These are phyloP conservation scores for Meloidogyne hapla DNA, from an alignment of 1,140 invertebrate genomes.

Conservation along the genomic window DNA sequence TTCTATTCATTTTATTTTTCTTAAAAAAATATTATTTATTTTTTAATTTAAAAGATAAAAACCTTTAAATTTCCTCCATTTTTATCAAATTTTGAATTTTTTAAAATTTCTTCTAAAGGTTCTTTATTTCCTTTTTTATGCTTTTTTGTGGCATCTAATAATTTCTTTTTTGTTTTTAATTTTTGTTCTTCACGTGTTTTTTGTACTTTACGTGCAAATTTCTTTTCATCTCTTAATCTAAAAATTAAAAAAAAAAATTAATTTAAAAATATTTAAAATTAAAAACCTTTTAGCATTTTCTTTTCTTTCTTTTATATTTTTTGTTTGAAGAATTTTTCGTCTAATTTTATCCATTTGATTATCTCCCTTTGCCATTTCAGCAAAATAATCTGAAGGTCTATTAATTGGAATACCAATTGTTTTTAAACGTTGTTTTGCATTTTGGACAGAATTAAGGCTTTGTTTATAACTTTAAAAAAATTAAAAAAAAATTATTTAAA, in stretches of 20 bases:
- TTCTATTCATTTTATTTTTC: conserved; percentile 51
- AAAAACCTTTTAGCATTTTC: conserved; percentile 12
- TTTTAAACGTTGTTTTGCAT: conserved; percentile 49
- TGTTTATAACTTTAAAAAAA: conserved; percentile 57
- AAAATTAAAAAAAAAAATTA: no score
- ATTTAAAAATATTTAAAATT: no score
- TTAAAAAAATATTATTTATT: background rate
- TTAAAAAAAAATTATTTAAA: background rate
- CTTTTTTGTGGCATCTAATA: conserved; percentile 67
- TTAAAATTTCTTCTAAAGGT: conserved; percentile 62
- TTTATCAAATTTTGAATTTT: conserved; percentile 65
- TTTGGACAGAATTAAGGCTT: conserved; percentile 49
- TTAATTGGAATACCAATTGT: conserved; percentile 44
- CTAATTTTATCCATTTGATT: conserved; percentile 89
- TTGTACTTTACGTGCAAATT: conserved; percentile 78
- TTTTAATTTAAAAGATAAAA: background rate
- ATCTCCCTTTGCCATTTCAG: conserved; percentile 97
- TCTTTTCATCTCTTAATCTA: conserved; percentile 83
- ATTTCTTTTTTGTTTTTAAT: conserved; percentile 75
- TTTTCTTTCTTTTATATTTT: background rate
- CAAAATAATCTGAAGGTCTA: conserved; percentile 89
- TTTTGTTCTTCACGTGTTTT: conserved; percentile 78
- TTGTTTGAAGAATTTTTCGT: conserved; percentile 37
- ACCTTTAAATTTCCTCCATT: conserved; percentile 47
- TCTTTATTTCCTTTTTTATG: conserved; percentile 63